These are phyloP conservation scores for Tribolium castaneum DNA, from an alignment of 1,140 invertebrate genomes.

Conservation along the genomic window DNA sequence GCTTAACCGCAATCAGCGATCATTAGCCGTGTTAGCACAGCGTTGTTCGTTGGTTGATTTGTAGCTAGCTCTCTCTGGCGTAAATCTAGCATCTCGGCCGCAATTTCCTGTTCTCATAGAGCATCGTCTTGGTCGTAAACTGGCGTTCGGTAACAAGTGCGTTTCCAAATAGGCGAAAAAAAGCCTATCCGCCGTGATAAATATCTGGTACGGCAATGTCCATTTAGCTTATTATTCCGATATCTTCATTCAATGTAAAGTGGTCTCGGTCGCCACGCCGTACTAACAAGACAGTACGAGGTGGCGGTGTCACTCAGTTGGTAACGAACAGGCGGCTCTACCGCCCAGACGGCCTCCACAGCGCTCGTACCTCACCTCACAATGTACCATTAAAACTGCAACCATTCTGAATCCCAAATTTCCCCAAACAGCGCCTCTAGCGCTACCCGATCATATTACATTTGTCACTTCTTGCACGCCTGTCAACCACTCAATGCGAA, in stretches of 20 bases:
- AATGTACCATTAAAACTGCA: slow-evolving; percentile 57
- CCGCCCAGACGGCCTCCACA: slow-evolving; percentile 55
- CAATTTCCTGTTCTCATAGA: slow-evolving; percentile 50
- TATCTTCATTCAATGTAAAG: slow-evolving; percentile 64
- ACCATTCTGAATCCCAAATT: slow-evolving; percentile 38
- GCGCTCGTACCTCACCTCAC: slow-evolving; percentile 54
- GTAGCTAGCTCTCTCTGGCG: not conserved
- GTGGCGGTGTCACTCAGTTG: slow-evolving; percentile 62
- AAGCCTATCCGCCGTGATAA: slow-evolving; percentile 53
- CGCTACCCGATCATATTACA: no score
- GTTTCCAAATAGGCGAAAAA: slow-evolving; percentile 58
- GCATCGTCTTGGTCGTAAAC: slow-evolving; percentile 52
- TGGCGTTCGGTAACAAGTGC: slow-evolving; percentile 44
- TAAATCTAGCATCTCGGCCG: slow-evolving; percentile 3
- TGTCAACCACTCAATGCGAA: no score
- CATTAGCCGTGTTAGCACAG: no score
- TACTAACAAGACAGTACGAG: slow-evolving; percentile 62
- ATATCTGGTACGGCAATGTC: slow-evolving; percentile 57
- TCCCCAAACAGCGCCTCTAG: not conserved
- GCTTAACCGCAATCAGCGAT: no score
- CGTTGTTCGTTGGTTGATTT: no score
- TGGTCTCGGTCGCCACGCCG: slow-evolving; percentile 55
- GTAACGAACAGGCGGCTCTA: slow-evolving; percentile 58
- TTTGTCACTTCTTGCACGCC: no score
- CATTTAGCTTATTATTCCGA: slow-evolving; percentile 62